Conservation (phyloP, 2,888 invertebrate genomes). For the Fissipunctia ypsillon region DNA sequence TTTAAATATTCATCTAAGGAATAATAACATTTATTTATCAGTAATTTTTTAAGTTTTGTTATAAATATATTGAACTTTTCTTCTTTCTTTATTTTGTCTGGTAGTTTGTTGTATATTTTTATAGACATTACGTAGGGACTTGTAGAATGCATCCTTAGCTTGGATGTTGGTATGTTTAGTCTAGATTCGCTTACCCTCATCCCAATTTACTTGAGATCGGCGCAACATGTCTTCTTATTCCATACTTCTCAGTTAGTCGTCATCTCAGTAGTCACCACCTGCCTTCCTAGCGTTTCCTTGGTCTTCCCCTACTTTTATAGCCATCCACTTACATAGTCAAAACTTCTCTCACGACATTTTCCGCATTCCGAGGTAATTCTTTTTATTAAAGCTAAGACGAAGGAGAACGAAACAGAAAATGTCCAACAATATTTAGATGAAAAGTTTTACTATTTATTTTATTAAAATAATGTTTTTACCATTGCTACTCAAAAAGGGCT, state of each 20-base stretch:
- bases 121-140: too few relatives aligned
- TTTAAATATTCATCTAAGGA: too few relatives aligned
- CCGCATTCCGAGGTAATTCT: not conserved
- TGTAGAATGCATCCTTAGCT: too few relatives aligned
- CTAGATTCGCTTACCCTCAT: not conserved
- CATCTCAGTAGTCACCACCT: not conserved
- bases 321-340: not conserved
- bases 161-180: too few relatives aligned
- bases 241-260: not conserved
- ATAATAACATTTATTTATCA: too few relatives aligned
- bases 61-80: too few relatives aligned
- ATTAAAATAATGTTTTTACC: not conserved
- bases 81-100: too few relatives aligned
- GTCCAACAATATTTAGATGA: not conserved
- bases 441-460: not conserved
- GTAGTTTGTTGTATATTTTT: too few relatives aligned
- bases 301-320: not conserved
- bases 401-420: too few relatives aligned
- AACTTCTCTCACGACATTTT: not conserved
- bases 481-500: too few relatives aligned
- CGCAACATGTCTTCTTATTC: too few relatives aligned
- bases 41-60: too few relatives aligned
- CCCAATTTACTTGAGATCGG: not conserved
- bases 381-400: slow-evolving; percentile 32
- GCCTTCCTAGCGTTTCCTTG: not conserved